phyloP scores from a whole-genome alignment of 2,888 invertebrate genomes.

The Drosophila lacicola region DNA sequence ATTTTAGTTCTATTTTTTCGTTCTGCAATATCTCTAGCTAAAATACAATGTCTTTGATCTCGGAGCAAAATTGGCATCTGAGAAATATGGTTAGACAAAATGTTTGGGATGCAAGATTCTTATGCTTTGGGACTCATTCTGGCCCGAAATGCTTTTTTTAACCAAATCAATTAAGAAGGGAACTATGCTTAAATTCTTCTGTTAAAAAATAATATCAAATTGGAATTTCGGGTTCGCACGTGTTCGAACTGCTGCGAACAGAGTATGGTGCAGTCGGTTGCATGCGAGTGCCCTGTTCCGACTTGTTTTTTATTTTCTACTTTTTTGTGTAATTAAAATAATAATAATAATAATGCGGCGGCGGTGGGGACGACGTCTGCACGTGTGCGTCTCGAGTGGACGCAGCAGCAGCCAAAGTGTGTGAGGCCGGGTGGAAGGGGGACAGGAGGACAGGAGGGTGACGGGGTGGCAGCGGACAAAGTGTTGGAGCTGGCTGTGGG shows the following conservation, averaged over 20 bases:
- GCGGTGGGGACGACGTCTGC: slow-evolving; percentile 28
- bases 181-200: too few species aligned
- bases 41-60: too few species aligned
- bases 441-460: not conserved
- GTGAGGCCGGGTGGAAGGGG: not conserved
- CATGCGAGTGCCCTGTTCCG: not conserved
- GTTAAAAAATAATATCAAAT: too few species aligned
- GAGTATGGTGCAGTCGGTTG: not conserved
- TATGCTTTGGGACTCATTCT: too few species aligned
- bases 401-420: slow-evolving; percentile 35
- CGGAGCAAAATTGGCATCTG: too few species aligned
- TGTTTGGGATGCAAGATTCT: too few species aligned
- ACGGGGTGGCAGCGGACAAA: not conserved
- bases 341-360: slow-evolving; percentile 69
- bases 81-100: too few species aligned
- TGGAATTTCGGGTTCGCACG: too few species aligned
- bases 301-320: slow-evolving; percentile 11
- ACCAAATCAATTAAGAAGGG: too few species aligned
- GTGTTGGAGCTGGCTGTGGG: slow-evolving; percentile 30
- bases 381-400: slow-evolving; percentile 72
- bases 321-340: slow-evolving; percentile 73
- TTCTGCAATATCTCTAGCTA: too few species aligned
- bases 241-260: not conserved
- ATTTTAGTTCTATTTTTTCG: too few species aligned
- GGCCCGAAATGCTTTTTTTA: too few species aligned